phyloP scores from a whole-genome alignment of 1,140 invertebrate genomes.

The Saccostrea echinata region DNA sequence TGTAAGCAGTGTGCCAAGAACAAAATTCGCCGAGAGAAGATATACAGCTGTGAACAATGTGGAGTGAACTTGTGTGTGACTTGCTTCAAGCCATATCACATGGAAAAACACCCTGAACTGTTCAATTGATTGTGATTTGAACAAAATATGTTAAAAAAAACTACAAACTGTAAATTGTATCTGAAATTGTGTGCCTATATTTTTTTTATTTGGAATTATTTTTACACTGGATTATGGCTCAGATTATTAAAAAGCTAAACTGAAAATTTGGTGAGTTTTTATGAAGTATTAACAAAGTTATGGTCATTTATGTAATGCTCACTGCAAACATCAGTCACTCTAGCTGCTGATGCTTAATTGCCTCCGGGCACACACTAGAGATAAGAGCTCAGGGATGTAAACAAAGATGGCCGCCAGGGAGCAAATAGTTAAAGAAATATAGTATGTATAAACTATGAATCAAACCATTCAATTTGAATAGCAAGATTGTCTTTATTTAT shows the following conservation, averaged over 20 bases:
- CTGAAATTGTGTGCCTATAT: too few relatives aligned
- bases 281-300: neutral
- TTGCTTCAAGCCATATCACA: slow-evolving; percentile 41
- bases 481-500: too few relatives aligned
- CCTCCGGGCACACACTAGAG: neutral
- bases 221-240: neutral
- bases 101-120: neutral
- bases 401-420: slow-evolving; percentile 15
- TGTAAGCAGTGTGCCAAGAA: slow-evolving; percentile 14
- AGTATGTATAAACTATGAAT: too few relatives aligned
- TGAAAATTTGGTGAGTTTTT: slow-evolving; percentile 23
- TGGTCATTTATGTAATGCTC: neutral
- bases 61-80: slow-evolving; percentile 33
- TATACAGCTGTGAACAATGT: slow-evolving; percentile 40
- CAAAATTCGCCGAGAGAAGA: neutral
- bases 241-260: neutral
- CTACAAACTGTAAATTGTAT: too few relatives aligned
- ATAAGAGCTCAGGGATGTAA: neutral
- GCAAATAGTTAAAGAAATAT: slow-evolving; percentile 28
- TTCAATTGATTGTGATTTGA: neutral
- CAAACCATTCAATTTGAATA: too few relatives aligned
- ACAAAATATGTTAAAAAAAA: neutral
- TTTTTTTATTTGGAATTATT: neutral
- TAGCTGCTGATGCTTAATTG: neutral
- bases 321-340: too few relatives aligned